Evolutionary conservation across 2,113 vertebrate genomes (phyloP), one percentile per base, ranked within the genome.

Genomic region (Phocoena phocoena): DNA sequence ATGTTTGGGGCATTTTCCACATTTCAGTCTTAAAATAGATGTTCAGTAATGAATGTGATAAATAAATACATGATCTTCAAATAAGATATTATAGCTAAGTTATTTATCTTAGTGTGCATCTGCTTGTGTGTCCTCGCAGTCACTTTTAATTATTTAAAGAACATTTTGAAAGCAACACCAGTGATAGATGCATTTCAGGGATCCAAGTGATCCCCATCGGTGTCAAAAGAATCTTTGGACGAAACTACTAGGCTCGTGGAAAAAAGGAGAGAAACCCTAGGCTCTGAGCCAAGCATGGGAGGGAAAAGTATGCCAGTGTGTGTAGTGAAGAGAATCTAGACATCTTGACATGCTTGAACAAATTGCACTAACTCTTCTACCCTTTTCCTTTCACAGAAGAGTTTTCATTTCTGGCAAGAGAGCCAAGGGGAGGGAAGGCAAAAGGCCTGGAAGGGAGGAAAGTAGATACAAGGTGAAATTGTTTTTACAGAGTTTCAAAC

Each of bases 401-500:
- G n/a, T 83, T 90, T 96, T 90, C 80, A 86, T 95, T 97, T 97
- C 81, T 96, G 68, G 92, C 77, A 85, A 81, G 94, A 94, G 76
- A 90, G 77, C 63, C 88, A 91, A 84, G 41, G 65, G 70, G 38
- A 93, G 79, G 62, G 50, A 96, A 95, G 53, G 82, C 63, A 93
- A 70, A 94, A 88, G 76, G 77, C 81, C 62, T 5, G 2, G 41
- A 38, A 93, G 21, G 44, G 73, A 21, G 53, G 55, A 85, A 87
- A 55, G 65, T 92, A 65, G 89, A 44, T 87, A 73, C 77, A 74
- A 83, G 91, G 82, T 74, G 85, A 96, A 96, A 95, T 65, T 96
- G 89, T 96, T 96, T 89, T 95, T 71, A 94, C 81, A 87, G 92
- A 83, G 90, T 92, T 97, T 97, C 95, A 79, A 88, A 87, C 74